Base-by-base conservation (phyloP, 2,888 invertebrate genomes). In the Crepidodera aurea region DNA sequence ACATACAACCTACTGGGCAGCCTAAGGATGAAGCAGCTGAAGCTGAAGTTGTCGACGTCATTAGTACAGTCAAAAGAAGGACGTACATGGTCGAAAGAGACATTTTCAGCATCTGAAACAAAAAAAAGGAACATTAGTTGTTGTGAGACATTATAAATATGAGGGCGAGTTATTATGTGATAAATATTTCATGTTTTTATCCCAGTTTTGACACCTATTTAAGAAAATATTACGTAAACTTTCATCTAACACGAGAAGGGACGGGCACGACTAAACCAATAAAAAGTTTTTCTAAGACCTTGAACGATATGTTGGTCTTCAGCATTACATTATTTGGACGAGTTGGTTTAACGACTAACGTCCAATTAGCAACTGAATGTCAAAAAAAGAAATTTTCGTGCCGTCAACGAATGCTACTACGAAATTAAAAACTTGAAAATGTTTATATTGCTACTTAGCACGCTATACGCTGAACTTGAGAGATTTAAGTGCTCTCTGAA, bases 1-100 rank as follows among this genome's bases (percentile, higher is more conserved):
- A 96, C 79, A 85, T 87, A 82, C 96, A 96, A 70, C 91, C 92
- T 65, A 83, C 86, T n/a, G 95, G 95, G 77, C 95, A 96, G 58
- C 90, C 90, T 67, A 89, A 82, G 27, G 87, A 87, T 7, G 85
- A 67, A 4, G 75, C 84, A 82, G 16, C 84, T 84, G 12, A 85
- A 64, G 15, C 75, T 19, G 55, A 63, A 32, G 19, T 55, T 65
- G 69, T 44, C 73, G 63, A 46, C 67, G 61, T 58, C 53, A 78
- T 65, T 13, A 78, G 67, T 53, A 75, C 37, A 15, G 70, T 59
- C 61, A 77, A 66, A 27, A 70, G 67, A 18, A 69, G 46, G 18
- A 68, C 29, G 56, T 54, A 65, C 13, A 60, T 39, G 51, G 59
- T 60, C 16, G 60, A 39, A 7, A 60, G 22, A 10, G 66, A 54